Conservation (phyloP, 2,888 invertebrate species). For the Ischnura elegans region DNA sequence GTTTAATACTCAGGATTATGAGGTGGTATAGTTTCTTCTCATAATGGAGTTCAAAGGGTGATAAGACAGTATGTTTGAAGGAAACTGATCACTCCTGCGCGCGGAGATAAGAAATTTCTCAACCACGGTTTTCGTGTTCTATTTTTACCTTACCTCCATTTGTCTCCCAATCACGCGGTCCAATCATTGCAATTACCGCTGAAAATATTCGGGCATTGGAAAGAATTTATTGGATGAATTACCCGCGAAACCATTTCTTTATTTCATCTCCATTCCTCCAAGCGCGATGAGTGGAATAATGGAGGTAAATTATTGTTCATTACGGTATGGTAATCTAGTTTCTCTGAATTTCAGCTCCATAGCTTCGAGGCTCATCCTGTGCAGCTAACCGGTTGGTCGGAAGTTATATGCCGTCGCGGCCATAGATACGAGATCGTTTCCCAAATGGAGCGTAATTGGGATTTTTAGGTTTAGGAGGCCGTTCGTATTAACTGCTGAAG, state of each 20-base stretch:
- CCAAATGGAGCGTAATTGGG: constrained; percentile 13
- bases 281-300: neutral
- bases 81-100: neutral
- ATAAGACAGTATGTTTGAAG: neutral
- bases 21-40: neutral
- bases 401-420: neutral
- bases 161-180: neutral
- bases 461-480: neutral
- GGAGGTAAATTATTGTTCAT: neutral
- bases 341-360: neutral
- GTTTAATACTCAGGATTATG: neutral
- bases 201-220: too few relatives aligned
- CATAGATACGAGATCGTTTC: neutral
- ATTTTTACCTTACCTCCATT: neutral
- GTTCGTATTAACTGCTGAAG: neutral
- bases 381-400: neutral
- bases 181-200: too few relatives aligned
- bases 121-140: neutral
- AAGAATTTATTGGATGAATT: neutral
- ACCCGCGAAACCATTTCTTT: neutral
- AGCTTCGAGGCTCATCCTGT: neutral
- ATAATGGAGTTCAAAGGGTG: neutral
- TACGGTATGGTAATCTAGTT: neutral
- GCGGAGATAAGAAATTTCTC: neutral
- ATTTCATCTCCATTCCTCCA: neutral